Base-by-base conservation (phyloP, 92 coral and sea anemone species). In the Zoanthus sansibaricus region DNA sequence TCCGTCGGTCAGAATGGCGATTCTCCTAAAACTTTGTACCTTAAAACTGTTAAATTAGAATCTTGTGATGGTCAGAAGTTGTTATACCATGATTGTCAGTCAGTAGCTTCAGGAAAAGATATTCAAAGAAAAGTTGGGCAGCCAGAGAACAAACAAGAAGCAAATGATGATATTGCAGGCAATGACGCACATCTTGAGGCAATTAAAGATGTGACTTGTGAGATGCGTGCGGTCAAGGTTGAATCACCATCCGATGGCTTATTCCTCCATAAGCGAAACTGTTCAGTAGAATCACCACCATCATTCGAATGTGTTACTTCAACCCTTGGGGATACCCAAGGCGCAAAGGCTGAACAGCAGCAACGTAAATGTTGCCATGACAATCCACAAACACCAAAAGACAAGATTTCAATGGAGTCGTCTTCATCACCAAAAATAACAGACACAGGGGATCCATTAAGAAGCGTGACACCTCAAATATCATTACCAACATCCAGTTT, bases 191-290 rank as follows among this genome's bases (percentile, higher is more conserved):
- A 44, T 66, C 18, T 67, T 17, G 61, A 80, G 47, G 56, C 62
- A 62, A 8, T 79, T 6, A 74, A 80, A 17, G 54, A 6, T 49
- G 49, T 80, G 61, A 25, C 75, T 62, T 67, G 75, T 66, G 62
- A 14, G 1, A 47, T 80, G 42, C 56, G 71, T 1, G 85, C 47
- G 72, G 73, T 80, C 17, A 80, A 80, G 59, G 85, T 80, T 16
- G 85, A 80, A 12, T 45, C 75, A 9, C 54, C 42, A 17, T n/a
- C 58, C 11, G 75, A 42, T 42, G 54, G 45, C 71, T 42, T 30
- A 17, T 80, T 51, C 16, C 18, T 21, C 59, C 21, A 66, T 30
- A 33, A 12, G 58, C 46, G 14, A 17, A 44, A 32, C 11, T 56
- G 83, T 77, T 13, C 69, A 2, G 70, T 48, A 18, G 85, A 80